phyloP scores from a whole-genome alignment of 2,113 vertebrate genomes.

The Neoarius graeffei region DNA sequence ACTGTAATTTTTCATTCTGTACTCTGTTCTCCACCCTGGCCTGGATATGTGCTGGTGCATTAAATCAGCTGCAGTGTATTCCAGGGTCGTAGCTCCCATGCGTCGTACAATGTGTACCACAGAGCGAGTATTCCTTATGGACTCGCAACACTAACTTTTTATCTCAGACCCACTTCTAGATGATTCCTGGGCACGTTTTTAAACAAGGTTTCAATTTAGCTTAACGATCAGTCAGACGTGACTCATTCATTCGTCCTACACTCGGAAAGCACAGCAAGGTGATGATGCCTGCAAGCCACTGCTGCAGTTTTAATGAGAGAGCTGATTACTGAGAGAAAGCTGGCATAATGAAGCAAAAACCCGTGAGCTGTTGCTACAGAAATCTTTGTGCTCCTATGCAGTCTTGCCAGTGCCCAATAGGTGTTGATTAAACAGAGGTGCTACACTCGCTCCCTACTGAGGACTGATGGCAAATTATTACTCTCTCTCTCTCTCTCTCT shows the following conservation, averaged over 20 bases:
- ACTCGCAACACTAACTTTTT: neutral
- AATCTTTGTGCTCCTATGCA: slow-evolving; percentile 1
- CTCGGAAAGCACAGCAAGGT: neutral
- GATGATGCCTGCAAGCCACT: neutral
- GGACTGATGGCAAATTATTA: slow-evolving; percentile 6
- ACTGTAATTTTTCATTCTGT: slow-evolving; percentile 24
- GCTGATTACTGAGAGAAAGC: slow-evolving; percentile 28
- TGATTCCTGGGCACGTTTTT: neutral
- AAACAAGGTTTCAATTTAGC: neutral
- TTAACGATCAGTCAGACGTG: neutral
- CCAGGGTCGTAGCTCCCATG: slow-evolving; percentile 28
- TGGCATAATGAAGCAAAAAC: slow-evolving; percentile 7
- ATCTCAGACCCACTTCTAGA: neutral
- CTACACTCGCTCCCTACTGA: neutral
- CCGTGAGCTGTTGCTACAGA: neutral
- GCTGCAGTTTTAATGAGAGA: slow-evolving; percentile 27
- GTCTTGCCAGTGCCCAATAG: slow-evolving; percentile 24
- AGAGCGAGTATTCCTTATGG: slow-evolving; percentile 14
- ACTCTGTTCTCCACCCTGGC: slow-evolving; percentile 12
- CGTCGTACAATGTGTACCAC: slow-evolving; percentile 18
- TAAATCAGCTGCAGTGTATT: slow-evolving; percentile 32
- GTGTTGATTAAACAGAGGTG: slow-evolving; percentile 29
- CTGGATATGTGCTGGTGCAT: slow-evolving; percentile 37
- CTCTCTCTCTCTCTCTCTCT: neutral
- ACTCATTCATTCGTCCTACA: neutral